Evolutionary conservation across 1,140 invertebrate genomes (phyloP).

Genomic region (Akabosia matsudoensis): DNA sequence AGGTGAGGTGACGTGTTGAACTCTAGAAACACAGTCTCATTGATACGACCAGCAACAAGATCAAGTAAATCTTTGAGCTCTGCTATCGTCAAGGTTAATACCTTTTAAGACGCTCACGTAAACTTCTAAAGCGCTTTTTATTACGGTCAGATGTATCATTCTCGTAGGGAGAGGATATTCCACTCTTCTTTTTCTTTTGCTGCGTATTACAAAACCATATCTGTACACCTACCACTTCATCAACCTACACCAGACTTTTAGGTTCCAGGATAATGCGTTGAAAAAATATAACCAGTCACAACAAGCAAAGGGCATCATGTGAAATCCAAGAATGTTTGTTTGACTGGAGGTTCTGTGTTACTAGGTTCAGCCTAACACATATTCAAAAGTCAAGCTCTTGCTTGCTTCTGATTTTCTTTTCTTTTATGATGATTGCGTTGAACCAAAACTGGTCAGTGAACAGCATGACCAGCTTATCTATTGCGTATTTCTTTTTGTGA

Average conservation of each 20-base stretch:
- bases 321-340: background rate
- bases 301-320: background rate
- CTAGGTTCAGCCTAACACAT: no score
- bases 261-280: background rate
- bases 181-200: no score
- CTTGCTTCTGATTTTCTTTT: background rate
- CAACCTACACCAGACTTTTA: background rate
- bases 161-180: background rate
- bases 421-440: background rate
- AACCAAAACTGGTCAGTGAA: background rate
- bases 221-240: no score
- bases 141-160: background rate
- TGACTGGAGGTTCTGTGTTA: no score
- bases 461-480: background rate
- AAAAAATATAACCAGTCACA: background rate
- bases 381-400: no score
- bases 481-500: no score
- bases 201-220: no score
- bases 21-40: no score
- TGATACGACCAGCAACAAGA: no score
- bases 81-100: conserved; percentile 42
- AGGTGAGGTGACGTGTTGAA: conserved; percentile 1
- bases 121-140: background rate
- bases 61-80: no score
- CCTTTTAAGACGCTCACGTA: conserved; percentile 40